These are phyloP conservation scores for Drosophila nigrodunni DNA, from an alignment of 1,140 invertebrate genomes.

Conservation along the genomic window DNA sequence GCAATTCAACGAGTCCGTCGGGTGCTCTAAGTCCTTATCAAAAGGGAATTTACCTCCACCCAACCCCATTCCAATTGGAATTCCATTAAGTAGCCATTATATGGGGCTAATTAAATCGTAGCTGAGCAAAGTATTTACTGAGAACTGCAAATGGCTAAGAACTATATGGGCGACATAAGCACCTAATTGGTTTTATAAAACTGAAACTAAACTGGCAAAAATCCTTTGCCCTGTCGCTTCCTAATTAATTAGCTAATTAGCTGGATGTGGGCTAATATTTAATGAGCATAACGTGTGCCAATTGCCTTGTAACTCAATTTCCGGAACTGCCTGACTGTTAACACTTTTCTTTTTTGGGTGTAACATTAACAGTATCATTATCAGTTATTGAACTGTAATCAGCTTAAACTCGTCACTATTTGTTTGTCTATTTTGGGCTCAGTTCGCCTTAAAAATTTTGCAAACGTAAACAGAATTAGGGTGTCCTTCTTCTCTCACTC, in stretches of 20 bases:
- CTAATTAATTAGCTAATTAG: slow-evolving; percentile 38
- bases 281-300: slow-evolving; percentile 43
- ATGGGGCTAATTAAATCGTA: slow-evolving; percentile 29
- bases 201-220: slow-evolving; percentile 22
- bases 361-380: neutral
- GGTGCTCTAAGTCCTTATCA: slow-evolving; percentile 12
- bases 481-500: neutral
- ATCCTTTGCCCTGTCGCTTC: slow-evolving; percentile 15
- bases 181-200: slow-evolving; percentile 33
- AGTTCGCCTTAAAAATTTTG: slow-evolving; percentile 7
- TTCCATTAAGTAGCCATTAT: slow-evolving; percentile 30
- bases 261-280: slow-evolving; percentile 19
- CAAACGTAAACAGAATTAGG: neutral
- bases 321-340: slow-evolving; percentile 8
- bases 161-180: slow-evolving; percentile 7
- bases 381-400: slow-evolving; percentile 10
- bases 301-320: slow-evolving; percentile 45
- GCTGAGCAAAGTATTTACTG: neutral
- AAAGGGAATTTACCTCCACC: neutral
- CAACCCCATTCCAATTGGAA: slow-evolving; percentile 1
- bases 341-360: slow-evolving; percentile 7
- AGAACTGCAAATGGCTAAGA: no score
- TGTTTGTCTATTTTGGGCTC: slow-evolving; percentile 14
- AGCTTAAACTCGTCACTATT: neutral
- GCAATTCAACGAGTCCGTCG: slow-evolving; percentile 1